phyloP scores from a whole-genome alignment of 92 coral and sea anemone species.

The Zoanthus solanderi region DNA sequence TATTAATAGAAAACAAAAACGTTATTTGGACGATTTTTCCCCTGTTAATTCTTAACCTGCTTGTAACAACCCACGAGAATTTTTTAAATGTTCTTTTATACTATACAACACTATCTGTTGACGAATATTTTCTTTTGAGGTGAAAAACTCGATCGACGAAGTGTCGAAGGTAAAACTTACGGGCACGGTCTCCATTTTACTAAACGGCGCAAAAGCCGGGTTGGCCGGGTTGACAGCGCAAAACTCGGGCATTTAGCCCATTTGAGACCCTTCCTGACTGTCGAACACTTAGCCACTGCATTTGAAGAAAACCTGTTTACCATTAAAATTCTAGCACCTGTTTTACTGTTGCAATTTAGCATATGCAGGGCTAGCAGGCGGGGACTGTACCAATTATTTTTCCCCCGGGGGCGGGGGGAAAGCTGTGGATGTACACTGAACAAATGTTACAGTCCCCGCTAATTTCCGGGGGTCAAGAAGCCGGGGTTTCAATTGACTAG shows the following conservation, averaged over 20 bases:
- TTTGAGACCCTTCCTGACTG: too few species aligned
- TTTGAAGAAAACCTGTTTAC: background rate
- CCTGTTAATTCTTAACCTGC: too few species aligned
- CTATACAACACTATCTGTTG: too few species aligned
- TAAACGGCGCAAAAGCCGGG: background rate
- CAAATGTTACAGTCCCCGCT: background rate
- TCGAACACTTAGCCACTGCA: background rate
- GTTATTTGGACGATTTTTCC: too few species aligned
- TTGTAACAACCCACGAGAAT: too few species aligned
- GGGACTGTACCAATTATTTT: background rate
- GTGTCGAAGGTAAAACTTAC: background rate
- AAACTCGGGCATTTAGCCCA: background rate
- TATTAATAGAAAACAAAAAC: too few species aligned
- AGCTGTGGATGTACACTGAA: background rate
- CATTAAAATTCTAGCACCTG: background rate
- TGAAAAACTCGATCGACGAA: too few species aligned
- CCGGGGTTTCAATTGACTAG: too few species aligned
- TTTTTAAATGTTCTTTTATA: too few species aligned
- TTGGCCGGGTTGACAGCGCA: background rate
- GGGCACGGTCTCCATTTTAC: background rate
- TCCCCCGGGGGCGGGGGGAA: background rate
- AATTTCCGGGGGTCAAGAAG: background rate
- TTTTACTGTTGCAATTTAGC: background rate
- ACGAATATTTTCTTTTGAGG: too few species aligned
- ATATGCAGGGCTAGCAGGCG: background rate